Evolutionary conservation across 2,888 invertebrate genomes (phyloP), one percentile per base, ranked within the genome.

Genomic region (Drosophila kuntzei): DNA sequence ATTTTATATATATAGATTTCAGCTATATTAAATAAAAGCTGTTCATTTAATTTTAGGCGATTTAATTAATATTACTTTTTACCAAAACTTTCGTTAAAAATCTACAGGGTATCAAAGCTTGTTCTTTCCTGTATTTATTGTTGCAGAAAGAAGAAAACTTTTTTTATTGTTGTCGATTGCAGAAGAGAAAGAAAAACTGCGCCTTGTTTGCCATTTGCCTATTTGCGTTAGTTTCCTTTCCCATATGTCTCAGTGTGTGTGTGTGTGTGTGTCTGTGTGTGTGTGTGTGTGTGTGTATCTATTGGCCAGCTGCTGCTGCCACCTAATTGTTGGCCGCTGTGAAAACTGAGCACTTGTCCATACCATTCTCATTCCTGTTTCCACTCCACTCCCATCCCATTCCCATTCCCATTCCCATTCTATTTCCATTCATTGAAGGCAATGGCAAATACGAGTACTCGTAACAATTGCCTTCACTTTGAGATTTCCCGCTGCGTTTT

Each of bases 291-390:
- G 29, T 62, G 22, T 58, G 49, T 61, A 29, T 58, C 36, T 61
- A 41, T 53, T 49, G 54, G 76, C 59, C 74, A 57, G 70, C 80
- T 79, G 71, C 80, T 79, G 71, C 82, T 64, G 71, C 73, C 69
- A 87, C 61, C 88, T 88, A 88, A 83, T 83, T 83, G 88, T 75
- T 86, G 75, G 77, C 9, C 77, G 75, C 74, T 88, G 83, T 80
- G 86, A 77, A 85, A 83, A 59, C 83, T 74, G 82, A 85, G 87
- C 78, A 80, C 71, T 81, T 70, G 50, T 14, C 36, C 50, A 36
- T 27, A 12, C 34, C n/a, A 34, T 34, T 34, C 27, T 27, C 27
- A 8, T 8, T 27, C 8, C 27, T 3, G 8, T 25, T 0, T 25
- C 25, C 8, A 25, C 8, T 25, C 25, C 25, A 5, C 8, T 25